Base-by-base conservation (phyloP, 2,113 vertebrate genomes). In the Nipponia nippon region DNA sequence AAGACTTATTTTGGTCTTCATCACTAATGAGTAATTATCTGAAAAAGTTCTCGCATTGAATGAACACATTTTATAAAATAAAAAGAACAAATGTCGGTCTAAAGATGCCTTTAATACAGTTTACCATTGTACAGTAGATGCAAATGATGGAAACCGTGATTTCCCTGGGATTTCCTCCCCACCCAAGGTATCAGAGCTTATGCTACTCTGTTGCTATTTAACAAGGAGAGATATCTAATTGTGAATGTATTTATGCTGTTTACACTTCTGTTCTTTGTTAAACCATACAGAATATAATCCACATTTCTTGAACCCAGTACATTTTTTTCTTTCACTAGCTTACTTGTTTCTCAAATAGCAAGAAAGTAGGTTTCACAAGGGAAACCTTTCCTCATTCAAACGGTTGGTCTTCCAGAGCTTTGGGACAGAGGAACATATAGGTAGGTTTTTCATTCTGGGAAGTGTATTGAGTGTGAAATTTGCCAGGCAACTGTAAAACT, bases 1-100 rank as follows among this genome's bases (percentile, higher is more conserved):
- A 93, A 96, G 83, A 94, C 84, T 93, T 95, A 82, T 97, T 96
- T 97, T 93, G 53, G 49, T 97, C 53, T 95, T 98, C 95, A 96
- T 97, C 73, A 96, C 89, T 97, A 97, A 94, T 96, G 77, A 96
- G 81, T 69, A 96, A 97, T 97, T 82, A 90, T 94, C 58, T 55
- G 46, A 92, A 95, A 96, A 93, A 66, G 47, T 77, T 70, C 38
- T 82, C 36, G 77, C 52, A 88, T 92, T 36, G 93, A 67, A 97
- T 93, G n/a, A 26, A 89, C 36, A 81, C 4, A 85, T 84, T 96
- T 83, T 92, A 47, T 93, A 66, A 93, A 95, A 83, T 38, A 80
- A 95, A 95, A 96, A 91, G 18, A 75, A 92, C 61, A 96, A 91
- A 94, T 91, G 52, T 84, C 49, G 76, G 21, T 90, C 27, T 92